Conservation (phyloP, 2,888 invertebrate genomes). For the Agriotes lineatus region DNA sequence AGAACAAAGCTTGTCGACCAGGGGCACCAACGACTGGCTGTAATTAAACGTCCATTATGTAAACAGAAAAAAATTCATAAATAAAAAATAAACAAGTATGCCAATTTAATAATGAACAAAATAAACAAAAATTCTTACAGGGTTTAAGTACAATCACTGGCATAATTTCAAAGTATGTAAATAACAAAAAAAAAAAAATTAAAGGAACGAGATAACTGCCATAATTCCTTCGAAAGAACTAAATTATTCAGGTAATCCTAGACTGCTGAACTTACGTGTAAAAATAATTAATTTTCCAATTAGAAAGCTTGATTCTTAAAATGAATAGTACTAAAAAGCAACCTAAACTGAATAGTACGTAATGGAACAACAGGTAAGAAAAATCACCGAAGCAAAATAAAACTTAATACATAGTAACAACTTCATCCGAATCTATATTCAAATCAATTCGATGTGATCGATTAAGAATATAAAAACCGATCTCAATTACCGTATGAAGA, state of each 20-base stretch:
- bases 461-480: background rate
- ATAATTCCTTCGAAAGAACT: too few species aligned
- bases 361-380: too few species aligned
- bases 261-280: constrained; percentile 4
- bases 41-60: background rate
- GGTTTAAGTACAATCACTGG: constrained; percentile 6
- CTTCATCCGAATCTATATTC: background rate
- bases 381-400: background rate
- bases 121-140: background rate
- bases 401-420: background rate
- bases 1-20: constrained; percentile 28
- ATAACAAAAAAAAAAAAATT: too few species aligned
- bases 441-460: background rate
- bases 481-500: background rate
- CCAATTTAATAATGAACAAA: background rate
- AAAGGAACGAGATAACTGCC: too few species aligned
- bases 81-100: background rate
- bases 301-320: background rate
- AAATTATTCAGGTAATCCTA: background rate
- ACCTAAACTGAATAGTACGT: too few species aligned
- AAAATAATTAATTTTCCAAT: background rate
- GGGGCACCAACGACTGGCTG: constrained; percentile 31
- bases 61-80: background rate
- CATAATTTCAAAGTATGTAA: too few species aligned
- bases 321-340: background rate